Evolutionary conservation across 2,113 vertebrate species (phyloP).

Genomic region (Seriola dumerili): DNA sequence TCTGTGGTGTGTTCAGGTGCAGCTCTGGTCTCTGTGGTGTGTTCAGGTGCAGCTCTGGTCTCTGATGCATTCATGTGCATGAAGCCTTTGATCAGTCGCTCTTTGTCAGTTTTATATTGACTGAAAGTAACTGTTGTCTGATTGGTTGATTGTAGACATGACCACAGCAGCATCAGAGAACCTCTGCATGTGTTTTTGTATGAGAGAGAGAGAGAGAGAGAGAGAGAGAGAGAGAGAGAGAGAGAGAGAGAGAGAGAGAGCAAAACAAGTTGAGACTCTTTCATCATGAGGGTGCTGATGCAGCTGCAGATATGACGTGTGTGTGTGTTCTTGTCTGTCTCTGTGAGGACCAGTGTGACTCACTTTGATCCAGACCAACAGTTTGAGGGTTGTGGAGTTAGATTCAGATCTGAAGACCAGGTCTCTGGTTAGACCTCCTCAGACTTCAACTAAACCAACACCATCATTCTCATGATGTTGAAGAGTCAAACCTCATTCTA

Average conservation of each 20-base stretch:
- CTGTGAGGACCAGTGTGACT: background rate
- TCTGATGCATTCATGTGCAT: background rate
- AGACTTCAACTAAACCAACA: no score
- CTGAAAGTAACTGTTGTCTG: background rate
- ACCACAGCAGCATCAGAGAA: background rate
- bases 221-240: no score
- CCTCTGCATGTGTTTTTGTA: background rate
- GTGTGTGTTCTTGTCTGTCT: background rate
- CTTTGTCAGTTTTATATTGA: background rate
- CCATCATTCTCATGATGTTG: no score
- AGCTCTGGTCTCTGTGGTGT: background rate
- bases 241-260: no score
- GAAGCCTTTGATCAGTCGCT: background rate
- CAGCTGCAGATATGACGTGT: background rate
- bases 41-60: background rate
- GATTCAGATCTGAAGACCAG: no score
- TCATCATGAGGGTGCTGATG: background rate
- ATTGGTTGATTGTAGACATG: background rate
- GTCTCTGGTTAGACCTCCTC: no score
- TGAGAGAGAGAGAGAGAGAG: no score
- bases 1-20: no score
- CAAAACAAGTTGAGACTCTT: no score
- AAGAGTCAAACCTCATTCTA: no score
- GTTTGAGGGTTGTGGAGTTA: no score
- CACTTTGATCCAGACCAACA: no score